phyloP scores from a whole-genome alignment of 2,113 vertebrate genomes.

The Glaucidium brasilianum region DNA sequence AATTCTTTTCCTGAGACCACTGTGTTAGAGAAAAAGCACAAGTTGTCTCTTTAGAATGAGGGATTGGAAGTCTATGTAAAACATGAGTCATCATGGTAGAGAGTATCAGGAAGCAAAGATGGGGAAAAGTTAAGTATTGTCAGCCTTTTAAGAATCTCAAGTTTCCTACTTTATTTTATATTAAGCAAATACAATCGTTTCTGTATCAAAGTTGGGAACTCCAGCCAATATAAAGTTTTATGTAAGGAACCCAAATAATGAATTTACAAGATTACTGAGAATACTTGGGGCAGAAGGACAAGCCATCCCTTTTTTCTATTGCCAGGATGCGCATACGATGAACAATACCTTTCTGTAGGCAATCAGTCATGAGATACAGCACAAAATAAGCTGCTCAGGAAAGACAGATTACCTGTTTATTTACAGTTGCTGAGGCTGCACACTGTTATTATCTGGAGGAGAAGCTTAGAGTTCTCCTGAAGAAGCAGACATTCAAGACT shows the following conservation, averaged over 20 bases:
- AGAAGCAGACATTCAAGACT: not conserved
- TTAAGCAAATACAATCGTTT: not conserved
- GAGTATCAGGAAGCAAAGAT: not conserved
- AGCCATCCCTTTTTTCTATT: not conserved
- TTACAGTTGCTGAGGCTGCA: not conserved
- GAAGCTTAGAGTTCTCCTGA: not conserved
- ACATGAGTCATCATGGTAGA: not conserved
- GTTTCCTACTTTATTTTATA: not conserved
- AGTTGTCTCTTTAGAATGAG: not conserved
- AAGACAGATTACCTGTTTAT: not conserved
- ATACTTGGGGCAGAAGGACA: not conserved
- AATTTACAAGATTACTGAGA: not conserved
- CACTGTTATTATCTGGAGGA: not conserved
- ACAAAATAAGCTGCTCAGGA: not conserved
- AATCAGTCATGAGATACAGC: not conserved
- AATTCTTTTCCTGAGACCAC: not conserved
- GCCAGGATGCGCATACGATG: not conserved
- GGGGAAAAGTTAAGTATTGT: not conserved
- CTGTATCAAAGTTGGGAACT: not conserved
- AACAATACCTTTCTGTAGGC: not conserved
- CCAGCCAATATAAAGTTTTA: not conserved
- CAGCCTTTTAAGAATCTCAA: not conserved
- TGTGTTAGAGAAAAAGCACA: not conserved
- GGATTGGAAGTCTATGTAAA: not conserved
- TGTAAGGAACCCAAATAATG: not conserved